Evolutionary conservation across 2,797 vertebrate species (phyloP), one percentile per base, ranked within the genome.

Genomic region (Okamejei kenojei): DNA sequence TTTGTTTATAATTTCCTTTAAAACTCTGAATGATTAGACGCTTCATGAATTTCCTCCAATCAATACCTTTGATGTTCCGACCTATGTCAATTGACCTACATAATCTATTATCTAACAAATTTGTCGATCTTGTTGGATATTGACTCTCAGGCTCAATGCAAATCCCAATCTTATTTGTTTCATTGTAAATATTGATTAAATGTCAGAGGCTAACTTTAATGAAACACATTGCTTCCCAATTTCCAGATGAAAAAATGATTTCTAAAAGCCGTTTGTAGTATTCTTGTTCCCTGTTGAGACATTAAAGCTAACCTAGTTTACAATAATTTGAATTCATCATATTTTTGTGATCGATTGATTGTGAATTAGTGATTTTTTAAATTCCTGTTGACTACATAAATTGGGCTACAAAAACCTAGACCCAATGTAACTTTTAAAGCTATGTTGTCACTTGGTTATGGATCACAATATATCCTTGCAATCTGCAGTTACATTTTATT

Each of bases 151-250:
- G 58, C 11, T 79, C n/a, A 79, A 26, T 82, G 23, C 9, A 29
- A 82, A 82, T 26, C 45, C 45, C 80, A 54, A 58, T 9, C 17
- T n/a, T 45, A 26, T 26, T 26, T 82, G 80, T 58, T 82, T 38
- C 45, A 54, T 82, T 82, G 77, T 45, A 82, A 26, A 82, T 82
- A 54, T 80, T 82, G 45, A 23, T 54, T 82, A 82, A 82, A 82
- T 23, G 23, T 58, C 54, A 26, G 80, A 80, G 76, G 35, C 79
- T 19, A 80, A 80, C 79, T 1, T 9, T 80, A 1, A 80, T 81
- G 80, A 81, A 81, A 54, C 21, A 29, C 45, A 82, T 9, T 26
- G 26, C 45, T 54, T 54, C 54, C 78, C 17, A 35, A 80, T 54
- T 54, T 45, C 58, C 7, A 45, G 78, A 38, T 80, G 77, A 35